phyloP scores from a whole-genome alignment of 1,140 invertebrate species.

The Doryteuthis pealeii region DNA sequence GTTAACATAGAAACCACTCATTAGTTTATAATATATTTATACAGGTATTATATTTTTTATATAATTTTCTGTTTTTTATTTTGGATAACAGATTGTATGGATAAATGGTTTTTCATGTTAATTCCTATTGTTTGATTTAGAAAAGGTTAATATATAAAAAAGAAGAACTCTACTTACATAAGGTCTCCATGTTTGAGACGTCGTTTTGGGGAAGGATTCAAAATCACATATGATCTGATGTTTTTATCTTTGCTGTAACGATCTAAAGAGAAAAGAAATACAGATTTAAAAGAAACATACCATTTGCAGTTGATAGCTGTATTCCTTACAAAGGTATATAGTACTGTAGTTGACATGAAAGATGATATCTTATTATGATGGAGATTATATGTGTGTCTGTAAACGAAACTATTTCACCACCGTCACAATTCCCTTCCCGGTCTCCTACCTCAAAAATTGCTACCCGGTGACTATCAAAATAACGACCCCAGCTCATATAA shows the following conservation, averaged over 20 bases:
- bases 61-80: background rate
- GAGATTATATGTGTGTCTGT: too few species aligned
- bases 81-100: too few species aligned
- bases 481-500: background rate
- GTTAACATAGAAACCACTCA: too few species aligned
- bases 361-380: background rate
- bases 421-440: background rate
- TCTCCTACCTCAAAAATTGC: background rate
- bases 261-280: conserved; percentile 24
- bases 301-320: background rate
- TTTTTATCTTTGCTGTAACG: conserved; percentile 27
- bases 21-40: too few species aligned
- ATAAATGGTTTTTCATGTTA: too few species aligned
- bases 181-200: conserved; percentile 46
- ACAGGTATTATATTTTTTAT: background rate
- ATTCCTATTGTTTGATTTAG: too few species aligned
- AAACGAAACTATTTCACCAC: too few species aligned
- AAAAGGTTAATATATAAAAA: too few species aligned
- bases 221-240: conserved; percentile 43
- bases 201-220: conserved; percentile 45
- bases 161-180: conserved; percentile 38
- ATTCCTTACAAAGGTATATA: background rate
- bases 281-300: background rate
- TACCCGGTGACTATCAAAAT: too few species aligned
- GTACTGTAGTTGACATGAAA: background rate